These are phyloP conservation scores for Macrobrachium nipponense DNA, from an alignment of 1,140 invertebrate species.

Conservation along the genomic window DNA sequence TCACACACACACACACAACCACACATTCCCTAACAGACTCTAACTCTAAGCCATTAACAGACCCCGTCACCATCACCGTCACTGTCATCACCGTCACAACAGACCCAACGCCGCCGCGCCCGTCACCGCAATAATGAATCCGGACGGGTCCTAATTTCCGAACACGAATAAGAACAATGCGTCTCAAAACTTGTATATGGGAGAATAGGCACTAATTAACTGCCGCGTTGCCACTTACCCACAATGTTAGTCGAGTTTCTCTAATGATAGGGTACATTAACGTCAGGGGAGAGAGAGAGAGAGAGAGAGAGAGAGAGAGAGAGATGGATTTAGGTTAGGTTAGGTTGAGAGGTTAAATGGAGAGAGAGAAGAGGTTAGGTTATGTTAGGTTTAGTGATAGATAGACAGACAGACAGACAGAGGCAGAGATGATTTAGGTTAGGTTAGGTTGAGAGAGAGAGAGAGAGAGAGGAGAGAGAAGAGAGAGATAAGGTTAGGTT, in stretches of 20 bases:
- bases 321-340: background rate
- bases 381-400: background rate
- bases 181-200: too few species aligned
- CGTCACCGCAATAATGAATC: too few species aligned
- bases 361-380: background rate
- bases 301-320: background rate
- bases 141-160: too few species aligned
- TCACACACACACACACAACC: background rate
- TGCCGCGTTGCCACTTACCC: too few species aligned
- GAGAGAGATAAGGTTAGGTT: background rate
- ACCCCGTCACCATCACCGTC: too few species aligned
- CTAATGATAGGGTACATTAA: background rate
- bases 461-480: slow-evolving; percentile 9
- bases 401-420: background rate
- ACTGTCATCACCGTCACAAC: too few species aligned
- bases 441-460: background rate
- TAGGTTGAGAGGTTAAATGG: background rate
- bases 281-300: background rate
- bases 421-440: background rate
- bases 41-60: background rate
- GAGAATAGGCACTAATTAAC: too few species aligned
- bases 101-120: too few species aligned
- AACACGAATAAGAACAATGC: too few species aligned
- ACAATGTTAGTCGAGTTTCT: too few species aligned
- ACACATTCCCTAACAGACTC: background rate